Evolutionary conservation across 1,140 invertebrate genomes (phyloP), one percentile per base, ranked within the genome.

Genomic region (Tachypleus tridentatus): DNA sequence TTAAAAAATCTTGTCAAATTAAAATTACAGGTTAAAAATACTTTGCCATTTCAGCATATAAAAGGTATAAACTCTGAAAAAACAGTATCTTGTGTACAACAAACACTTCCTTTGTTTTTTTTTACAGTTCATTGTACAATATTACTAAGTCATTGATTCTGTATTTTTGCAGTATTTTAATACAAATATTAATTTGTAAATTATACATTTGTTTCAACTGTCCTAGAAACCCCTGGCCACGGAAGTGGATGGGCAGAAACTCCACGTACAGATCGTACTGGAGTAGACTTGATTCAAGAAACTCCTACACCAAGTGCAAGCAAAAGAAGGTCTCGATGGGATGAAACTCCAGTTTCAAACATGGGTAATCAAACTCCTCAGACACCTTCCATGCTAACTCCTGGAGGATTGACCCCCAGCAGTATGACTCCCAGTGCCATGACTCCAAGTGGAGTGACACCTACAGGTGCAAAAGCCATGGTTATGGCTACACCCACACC

Each of bases 171-270:
- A 29, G 29, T 29, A 29, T 29, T 29, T 29, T 29, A 29, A 29
- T 29, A 29, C 29, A 29, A 29, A 29, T 29, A 29, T 29, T 29
- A 29, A 29, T 29, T 29, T 29, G 29, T 29, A 29, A 29, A 29
- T 29, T 29, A 29, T 29, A 29, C 29, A 63, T 63, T 51, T 48
- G 8, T 52, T 51, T 57, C 58, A 29, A 67, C 66, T 50, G 64
- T 72, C 73, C 29, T 70, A 86, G 94, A 97, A 80, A 98, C 94
- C 4, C 93, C 94, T 4, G 93, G 91, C 0, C 92, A 97, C 77
- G 87, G 83, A 56, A 92, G 89, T 75, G 93, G 93, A 11, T 98
- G 97, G 88, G 94, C 96, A 9, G 97, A 99, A 79, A 99, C 97
- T 0, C 97, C 97, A 0, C 85, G 92, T 65, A 94, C 94, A 0